Evolutionary conservation across 2,797 vertebrate species (phyloP).

Genomic region (Neomorphus geoffroyi): DNA sequence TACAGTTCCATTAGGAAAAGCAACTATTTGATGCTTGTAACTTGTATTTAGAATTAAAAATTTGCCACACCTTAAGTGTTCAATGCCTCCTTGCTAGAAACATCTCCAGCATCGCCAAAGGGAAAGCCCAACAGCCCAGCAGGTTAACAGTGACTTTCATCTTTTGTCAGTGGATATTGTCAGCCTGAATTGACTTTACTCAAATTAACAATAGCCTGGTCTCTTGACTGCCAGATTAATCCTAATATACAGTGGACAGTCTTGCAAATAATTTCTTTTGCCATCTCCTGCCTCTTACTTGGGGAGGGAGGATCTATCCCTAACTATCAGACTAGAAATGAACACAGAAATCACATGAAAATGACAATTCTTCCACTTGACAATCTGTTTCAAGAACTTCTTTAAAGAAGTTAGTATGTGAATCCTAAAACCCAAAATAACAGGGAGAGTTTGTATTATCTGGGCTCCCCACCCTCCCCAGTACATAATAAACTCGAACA

Average conservation of each 20-base stretch:
- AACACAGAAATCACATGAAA: neutral
- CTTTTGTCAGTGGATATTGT: neutral
- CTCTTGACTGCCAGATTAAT: neutral
- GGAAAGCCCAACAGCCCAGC: neutral
- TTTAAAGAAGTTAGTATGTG: neutral
- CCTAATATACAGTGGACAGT: neutral
- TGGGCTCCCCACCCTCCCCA: neutral
- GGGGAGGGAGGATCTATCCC: neutral
- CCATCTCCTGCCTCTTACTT: neutral
- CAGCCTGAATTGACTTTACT: neutral
- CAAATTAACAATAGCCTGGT: neutral
- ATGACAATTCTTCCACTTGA: neutral
- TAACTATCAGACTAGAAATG: neutral
- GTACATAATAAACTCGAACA: neutral
- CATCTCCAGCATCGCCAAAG: neutral
- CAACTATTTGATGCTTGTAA: neutral
- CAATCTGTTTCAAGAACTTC: neutral
- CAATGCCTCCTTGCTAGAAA: neutral
- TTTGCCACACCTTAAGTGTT: neutral
- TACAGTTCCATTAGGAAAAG: neutral
- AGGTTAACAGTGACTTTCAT: neutral
- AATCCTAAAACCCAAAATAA: neutral
- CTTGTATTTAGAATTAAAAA: neutral
- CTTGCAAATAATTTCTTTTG: neutral
- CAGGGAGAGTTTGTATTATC: neutral